phyloP scores from a whole-genome alignment of 1,140 invertebrate species.

The Lepidurus apus region DNA sequence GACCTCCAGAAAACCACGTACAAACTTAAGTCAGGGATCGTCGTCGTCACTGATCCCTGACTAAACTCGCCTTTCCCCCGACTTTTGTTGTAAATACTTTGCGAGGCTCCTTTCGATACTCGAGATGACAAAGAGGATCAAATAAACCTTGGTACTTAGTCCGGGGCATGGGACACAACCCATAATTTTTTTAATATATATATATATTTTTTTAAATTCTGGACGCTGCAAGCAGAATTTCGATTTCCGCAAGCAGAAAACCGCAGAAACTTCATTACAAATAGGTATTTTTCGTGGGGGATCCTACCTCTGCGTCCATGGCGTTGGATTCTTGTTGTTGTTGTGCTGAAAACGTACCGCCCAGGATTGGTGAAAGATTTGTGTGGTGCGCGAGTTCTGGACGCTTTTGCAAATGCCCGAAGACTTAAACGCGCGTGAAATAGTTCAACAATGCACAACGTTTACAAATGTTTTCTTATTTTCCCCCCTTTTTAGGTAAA shows the following conservation, averaged over 20 bases:
- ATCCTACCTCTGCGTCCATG: constrained; percentile 14
- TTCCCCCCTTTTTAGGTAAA: neutral
- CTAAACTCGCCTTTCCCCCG: neutral
- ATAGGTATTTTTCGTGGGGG: neutral
- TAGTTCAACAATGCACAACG: neutral
- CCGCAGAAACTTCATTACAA: neutral
- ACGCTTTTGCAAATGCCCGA: too few relatives aligned
- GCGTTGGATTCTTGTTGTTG: neutral
- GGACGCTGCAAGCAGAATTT: neutral
- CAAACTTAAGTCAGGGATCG: neutral
- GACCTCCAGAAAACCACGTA: constrained; percentile 5
- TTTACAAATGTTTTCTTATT: neutral
- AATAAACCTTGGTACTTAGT: neutral
- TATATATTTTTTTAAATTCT: too few relatives aligned
- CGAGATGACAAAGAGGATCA: neutral
- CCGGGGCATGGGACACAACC: neutral
- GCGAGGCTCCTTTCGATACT: neutral
- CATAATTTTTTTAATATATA: too few relatives aligned
- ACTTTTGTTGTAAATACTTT: neutral
- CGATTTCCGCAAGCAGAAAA: neutral
- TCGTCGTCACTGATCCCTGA: constrained; percentile 1
- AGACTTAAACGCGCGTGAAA: too few relatives aligned
- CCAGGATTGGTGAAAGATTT: neutral
- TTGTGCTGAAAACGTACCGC: neutral
- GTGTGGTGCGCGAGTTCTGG: too few relatives aligned